Base-by-base conservation (phyloP, 2,888 invertebrate genomes). In the Brenthis ino region DNA sequence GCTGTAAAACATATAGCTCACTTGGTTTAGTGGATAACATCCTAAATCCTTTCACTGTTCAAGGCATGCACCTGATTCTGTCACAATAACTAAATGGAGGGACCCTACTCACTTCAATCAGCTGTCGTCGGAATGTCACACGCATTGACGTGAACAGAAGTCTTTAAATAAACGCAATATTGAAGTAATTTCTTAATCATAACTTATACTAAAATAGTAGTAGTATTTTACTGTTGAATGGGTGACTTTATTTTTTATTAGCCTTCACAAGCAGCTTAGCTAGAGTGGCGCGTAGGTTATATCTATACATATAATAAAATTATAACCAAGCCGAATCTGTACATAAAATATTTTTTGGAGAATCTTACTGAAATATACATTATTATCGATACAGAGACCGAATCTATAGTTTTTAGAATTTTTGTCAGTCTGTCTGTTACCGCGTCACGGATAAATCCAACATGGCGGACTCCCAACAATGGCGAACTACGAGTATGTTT, bases 81-180 rank as follows among this genome's bases (percentile, higher is more conserved):
- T 75, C 77, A 75, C 75, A 77, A 75, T 73, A 75, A 74, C 67
- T 72, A 75, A 76, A 75, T 72, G 71, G 72, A 60, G 66, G 67
- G 73, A 77, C 77, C 77, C 77, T 74, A 63, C 75, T 76, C 76
- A 77, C 72, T 70, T 71, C 77, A 72, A 75, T 79, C 78, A 77
- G 70, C 72, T 75, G 76, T 77, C 78, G 73, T 57, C 74, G 75
- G 69, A 70, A 72, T 69, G 77, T 77, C 76, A 55, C 71, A 53
- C 28, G 60, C 73, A 71, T 72, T 75, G 76, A 76, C 73, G 69
- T 73, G 66, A 71, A 71, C 64, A 76, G 74, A 72, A 72, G 69
- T 72, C 64, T 69, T 28, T 48, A 28, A 13, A 48, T 50, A 24
- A 28, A 20, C 54, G 28, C 33, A 60, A 48, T 48, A 58, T 6